These are phyloP conservation scores for Drosophila pachea DNA, from an alignment of 1,140 invertebrate genomes.

Conservation along the genomic window DNA sequence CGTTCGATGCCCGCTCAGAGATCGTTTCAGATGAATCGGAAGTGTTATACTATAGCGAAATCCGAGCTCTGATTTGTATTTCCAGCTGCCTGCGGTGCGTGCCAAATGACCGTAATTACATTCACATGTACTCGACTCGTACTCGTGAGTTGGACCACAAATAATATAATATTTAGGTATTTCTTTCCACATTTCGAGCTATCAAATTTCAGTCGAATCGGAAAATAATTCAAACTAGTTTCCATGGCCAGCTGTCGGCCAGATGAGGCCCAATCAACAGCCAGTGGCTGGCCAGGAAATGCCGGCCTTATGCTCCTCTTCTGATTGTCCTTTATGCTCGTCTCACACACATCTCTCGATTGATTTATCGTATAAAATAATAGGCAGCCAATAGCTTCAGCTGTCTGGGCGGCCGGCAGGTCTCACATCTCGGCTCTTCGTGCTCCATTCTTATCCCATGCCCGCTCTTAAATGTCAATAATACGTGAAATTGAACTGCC, in stretches of 20 bases:
- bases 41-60: constrained; percentile 40
- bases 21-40: constrained; percentile 22
- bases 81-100: constrained; percentile 52
- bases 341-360: constrained; percentile 42
- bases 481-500: constrained; percentile 77
- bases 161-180: neutral
- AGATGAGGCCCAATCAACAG: neutral
- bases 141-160: neutral
- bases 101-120: constrained; percentile 69
- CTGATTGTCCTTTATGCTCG: neutral
- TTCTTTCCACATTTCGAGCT: neutral
- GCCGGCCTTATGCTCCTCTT: neutral
- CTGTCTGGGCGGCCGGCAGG: constrained; percentile 36
- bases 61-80: constrained; percentile 39
- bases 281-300: neutral
- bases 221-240: too few species aligned
- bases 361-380: constrained; percentile 69
- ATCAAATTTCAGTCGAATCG: too few species aligned
- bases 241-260: neutral
- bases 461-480: constrained; percentile 72
- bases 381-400: constrained; percentile 60
- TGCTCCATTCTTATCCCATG: constrained; percentile 58
- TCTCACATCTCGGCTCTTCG: too few species aligned
- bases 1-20: constrained; percentile 50
- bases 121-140: constrained; percentile 14